These are phyloP conservation scores for Microctonus brassicae DNA, from an alignment of 2,888 invertebrate genomes.

Conservation along the genomic window DNA sequence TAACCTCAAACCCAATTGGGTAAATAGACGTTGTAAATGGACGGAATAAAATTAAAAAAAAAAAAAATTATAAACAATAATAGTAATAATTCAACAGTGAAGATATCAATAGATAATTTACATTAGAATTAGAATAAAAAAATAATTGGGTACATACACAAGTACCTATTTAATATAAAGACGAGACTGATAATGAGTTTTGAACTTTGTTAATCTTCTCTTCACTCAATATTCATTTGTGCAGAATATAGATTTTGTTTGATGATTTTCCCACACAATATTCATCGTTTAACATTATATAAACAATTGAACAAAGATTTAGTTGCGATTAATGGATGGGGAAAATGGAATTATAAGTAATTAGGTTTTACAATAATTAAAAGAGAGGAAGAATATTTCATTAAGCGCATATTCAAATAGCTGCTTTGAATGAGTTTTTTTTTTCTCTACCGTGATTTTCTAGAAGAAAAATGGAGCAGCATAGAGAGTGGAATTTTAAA, in stretches of 20 bases:
- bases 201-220: not conserved
- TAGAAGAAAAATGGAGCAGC: not conserved
- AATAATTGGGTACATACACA: not conserved
- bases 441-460: not conserved
- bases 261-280: not conserved
- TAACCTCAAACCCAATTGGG: not conserved
- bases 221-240: not conserved
- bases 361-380: not conserved
- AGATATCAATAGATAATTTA: not conserved
- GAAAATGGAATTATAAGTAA: not conserved
- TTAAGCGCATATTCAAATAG: not conserved
- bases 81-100: not conserved
- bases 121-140: not conserved
- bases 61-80: not conserved
- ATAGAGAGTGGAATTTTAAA: not conserved
- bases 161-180: not conserved
- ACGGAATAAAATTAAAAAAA: constrained; percentile 7
- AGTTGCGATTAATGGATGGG: not conserved
- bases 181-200: not conserved
- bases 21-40: constrained; percentile 7
- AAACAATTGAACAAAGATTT: not conserved
- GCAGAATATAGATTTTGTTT: not conserved
- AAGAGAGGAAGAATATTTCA: not conserved
- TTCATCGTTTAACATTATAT: not conserved
- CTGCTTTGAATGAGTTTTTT: not conserved